Evolutionary conservation across 2,888 invertebrate species (phyloP), one percentile per base, ranked within the genome.

Genomic region (Podabrus alpinus): DNA sequence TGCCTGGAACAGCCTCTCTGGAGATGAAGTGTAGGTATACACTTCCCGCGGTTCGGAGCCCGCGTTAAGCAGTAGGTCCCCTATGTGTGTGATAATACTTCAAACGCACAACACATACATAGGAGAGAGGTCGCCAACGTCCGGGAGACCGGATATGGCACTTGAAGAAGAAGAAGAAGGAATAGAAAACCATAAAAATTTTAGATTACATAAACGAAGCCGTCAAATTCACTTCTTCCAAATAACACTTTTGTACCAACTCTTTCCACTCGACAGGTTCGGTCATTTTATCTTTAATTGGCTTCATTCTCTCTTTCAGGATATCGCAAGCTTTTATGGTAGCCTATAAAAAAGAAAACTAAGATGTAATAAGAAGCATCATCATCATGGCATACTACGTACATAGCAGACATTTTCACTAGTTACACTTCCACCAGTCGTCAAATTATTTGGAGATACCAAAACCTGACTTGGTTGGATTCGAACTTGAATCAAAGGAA

Each of bases 391-490:
- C 13, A 19, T 24, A 82, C 83, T 24, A 82, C 83, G 82, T 82
- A 87, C 87, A 79, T 82, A 85, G 21, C 91, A 90, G 3, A 92
- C 88, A n/a, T 89, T 87, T 84, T 96, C 96, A 80, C 93, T 93
- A 0, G 93, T 91, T 0, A 92, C 84, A 81, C 94, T 93, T 0
- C 93, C 94, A 15, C 93, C 94, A 3, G 93, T 92, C 0, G 90
- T 89, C 79, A 88, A 87, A 11, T 91, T 86, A 84, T 96, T 96
- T 0, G 94, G 92, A 0, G 92, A 88, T 2, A 89, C 88, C 66
- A 94, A 86, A 74, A 88, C 92, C 79, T 92, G 90, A 15, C 90
- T 90, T 0, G 92, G 91, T 80, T 92, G 92, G 0, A 95, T 90
- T 0, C 88, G 87, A 7, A 96, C 88, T 86, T 90, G 89, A 0